Percentiles rank a stretch among this genome's conserved stretches.
These are phyloP conservation scores for Thermophis baileyi DNA, from an alignment of 2,113 vertebrate species.

Conservation along the genomic window DNA sequence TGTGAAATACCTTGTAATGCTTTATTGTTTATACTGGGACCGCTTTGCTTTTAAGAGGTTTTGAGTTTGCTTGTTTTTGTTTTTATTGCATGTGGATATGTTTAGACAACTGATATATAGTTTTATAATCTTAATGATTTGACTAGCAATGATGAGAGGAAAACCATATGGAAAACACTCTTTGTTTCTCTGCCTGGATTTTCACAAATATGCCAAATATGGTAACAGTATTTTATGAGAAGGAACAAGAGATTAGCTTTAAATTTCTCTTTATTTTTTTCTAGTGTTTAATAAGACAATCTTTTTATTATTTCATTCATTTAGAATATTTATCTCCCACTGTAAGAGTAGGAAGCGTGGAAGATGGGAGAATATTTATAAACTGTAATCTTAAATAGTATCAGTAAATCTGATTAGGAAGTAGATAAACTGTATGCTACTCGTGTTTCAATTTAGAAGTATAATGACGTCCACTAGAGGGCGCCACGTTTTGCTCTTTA, in stretches of 20 bases:
- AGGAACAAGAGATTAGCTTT: neutral
- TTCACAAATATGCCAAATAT: neutral
- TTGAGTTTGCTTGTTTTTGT: neutral
- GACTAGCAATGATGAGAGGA: neutral
- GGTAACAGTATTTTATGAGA: neutral
- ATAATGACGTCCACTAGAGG: conserved; percentile 65
- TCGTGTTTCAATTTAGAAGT: conserved; percentile 45
- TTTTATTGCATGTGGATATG: neutral
- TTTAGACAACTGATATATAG: neutral
- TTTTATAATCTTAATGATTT: neutral
- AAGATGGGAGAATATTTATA: neutral
- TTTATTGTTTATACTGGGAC: neutral
- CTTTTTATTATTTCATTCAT: neutral
- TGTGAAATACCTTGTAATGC: neutral
- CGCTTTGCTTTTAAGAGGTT: neutral
- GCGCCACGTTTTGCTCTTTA: conserved; percentile 68
- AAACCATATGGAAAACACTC: neutral
- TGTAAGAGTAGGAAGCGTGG: neutral
- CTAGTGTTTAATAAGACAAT: neutral
- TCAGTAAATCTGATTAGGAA: neutral
- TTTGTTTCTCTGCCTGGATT: neutral
- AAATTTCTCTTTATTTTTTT: neutral
- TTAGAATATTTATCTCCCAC: neutral
- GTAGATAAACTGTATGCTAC: neutral
- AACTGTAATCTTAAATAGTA: neutral